Conservation (phyloP, 2,797 vertebrate species). For the Acipenser transmontanus region DNA sequence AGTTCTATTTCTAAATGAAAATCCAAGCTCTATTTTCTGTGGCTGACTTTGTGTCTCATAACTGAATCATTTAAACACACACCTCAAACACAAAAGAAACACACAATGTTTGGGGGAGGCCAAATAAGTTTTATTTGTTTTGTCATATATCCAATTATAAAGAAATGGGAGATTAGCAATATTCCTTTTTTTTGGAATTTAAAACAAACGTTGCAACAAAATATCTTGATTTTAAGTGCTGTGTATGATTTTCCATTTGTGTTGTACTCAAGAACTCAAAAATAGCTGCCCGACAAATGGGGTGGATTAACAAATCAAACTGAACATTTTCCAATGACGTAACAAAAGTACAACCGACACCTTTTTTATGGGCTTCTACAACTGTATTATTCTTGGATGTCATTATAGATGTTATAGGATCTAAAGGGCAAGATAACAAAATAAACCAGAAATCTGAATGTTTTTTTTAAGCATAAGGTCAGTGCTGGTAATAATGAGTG, state of each 20-base stretch:
- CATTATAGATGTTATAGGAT: neutral
- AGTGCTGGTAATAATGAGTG: constrained; percentile 15
- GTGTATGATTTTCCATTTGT: constrained; percentile 28
- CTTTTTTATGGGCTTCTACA: constrained; percentile 5
- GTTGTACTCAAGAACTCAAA: constrained; percentile 20
- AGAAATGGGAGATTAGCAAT: neutral
- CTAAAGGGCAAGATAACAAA: neutral
- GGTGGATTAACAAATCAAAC: no score
- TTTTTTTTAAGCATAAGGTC: neutral
- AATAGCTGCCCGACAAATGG: constrained; percentile 31
- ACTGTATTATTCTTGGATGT: neutral
- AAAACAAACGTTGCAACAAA: constrained; percentile 44
- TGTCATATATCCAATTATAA: constrained; percentile 9
- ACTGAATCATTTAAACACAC: no score
- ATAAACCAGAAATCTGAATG: neutral
- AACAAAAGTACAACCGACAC: no score
- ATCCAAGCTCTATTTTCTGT: no score
- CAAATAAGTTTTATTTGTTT: constrained; percentile 41
- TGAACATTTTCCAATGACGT: no score
- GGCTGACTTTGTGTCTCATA: no score
- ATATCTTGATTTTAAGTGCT: constrained; percentile 28
- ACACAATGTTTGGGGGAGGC: constrained; percentile 21
- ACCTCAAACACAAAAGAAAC: constrained; percentile 9
- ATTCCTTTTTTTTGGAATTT: constrained; percentile 16
- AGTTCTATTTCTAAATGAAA: no score